Evolutionary conservation across 2,888 invertebrate genomes (phyloP).

Genomic region (Salpingus planirostris): DNA sequence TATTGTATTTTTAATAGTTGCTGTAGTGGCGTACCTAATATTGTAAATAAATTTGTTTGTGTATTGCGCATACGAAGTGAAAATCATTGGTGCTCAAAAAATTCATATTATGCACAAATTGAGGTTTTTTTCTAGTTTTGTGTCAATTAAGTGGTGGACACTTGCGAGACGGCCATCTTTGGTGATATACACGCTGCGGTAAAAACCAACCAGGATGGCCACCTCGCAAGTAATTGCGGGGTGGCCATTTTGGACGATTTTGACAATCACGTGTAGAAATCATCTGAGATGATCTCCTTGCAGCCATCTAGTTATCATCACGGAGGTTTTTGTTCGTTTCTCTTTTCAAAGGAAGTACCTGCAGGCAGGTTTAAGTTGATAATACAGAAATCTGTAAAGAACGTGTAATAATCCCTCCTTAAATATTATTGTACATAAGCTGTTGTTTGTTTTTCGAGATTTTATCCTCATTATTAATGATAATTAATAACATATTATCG

Average conservation of each 20-base stretch:
- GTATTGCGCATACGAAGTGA: constrained; percentile 24
- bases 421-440: constrained; percentile 39
- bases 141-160: constrained; percentile 30
- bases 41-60: constrained; percentile 25
- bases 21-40: constrained; percentile 22
- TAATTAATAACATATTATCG: too few relatives aligned
- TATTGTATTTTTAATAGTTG: constrained; percentile 7
- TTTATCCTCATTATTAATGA: too few relatives aligned
- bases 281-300: too few relatives aligned
- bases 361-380: constrained; percentile 30
- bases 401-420: constrained; percentile 32
- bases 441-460: constrained; percentile 35
- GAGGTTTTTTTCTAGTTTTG: constrained; percentile 8
- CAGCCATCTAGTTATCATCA: too few relatives aligned
- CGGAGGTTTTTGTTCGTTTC: constrained; percentile 19
- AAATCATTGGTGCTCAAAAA: constrained; percentile 35
- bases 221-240: too few relatives aligned
- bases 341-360: constrained; percentile 27
- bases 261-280: too few relatives aligned
- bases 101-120: constrained; percentile 26
- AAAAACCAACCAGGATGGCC: too few relatives aligned
- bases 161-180: too few relatives aligned
- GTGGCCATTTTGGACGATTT: too few relatives aligned
- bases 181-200: too few relatives aligned
- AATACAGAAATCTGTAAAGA: constrained; percentile 15